Base-by-base conservation (phyloP, 1,140 invertebrate species). In the Euschistus heros region DNA sequence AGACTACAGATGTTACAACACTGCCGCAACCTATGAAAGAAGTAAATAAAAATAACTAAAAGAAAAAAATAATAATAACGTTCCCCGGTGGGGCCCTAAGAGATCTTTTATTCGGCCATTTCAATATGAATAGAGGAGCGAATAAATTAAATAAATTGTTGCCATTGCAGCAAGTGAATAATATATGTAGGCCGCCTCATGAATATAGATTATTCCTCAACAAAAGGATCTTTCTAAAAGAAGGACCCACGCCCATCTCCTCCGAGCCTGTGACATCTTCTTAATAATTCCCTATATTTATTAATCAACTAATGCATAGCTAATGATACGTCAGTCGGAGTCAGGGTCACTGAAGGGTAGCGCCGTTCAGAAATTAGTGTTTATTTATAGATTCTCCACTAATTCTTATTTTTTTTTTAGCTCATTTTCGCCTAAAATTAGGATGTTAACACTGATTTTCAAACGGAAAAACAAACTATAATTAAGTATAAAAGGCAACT, bases 261-360 rank as follows among this genome's bases (percentile, higher is more conserved):
- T 5, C 54, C 54, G 8, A 26, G 26, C 4, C 14, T 42, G 42
- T 62, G 60, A 46, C 60, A 62, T 37, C 42, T 62, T 46, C 42
- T 62, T 62, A 62, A 37, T 27, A 63, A n/a, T 50, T 50, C 37
- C 37, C 50, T 50, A 63, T 63, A 63, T 63, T 63, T 63, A 63
- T 63, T 63, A 63, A 63, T 63, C 62, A 63, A 47, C 37, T 50
- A 46, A 50, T 50, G 62, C 62, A 50, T 63, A 63, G 24, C 20
- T 63, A 50, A 63, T 63, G 37, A n/a, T 6, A 46, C 62, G 54
- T 57, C 54, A 57, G 6, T 1, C 6, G 6, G 5, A 2, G 5
- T 10, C 33, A 37, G 33, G 6, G 10, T 10, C 33, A n/a, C n/a
- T n/a, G n/a, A n/a, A n/a, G n/a, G n/a, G n/a, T n/a, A n/a, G n/a